These are phyloP conservation scores for Drosophila peninsularis DNA, from an alignment of 2,888 invertebrate species.

Conservation along the genomic window DNA sequence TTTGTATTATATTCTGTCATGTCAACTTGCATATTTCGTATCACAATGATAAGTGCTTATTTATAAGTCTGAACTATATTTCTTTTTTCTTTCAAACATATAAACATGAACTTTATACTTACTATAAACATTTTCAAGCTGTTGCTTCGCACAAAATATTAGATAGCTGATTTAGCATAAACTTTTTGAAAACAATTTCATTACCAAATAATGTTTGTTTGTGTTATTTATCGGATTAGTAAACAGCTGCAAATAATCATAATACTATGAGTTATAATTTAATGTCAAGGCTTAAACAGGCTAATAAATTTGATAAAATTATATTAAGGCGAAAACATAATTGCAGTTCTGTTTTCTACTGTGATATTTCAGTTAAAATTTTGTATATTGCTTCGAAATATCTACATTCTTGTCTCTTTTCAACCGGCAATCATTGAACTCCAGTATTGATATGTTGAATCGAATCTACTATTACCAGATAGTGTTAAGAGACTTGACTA, in stretches of 20 bases:
- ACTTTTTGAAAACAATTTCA: not conserved
- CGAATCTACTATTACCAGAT: not conserved
- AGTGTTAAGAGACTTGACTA: not conserved
- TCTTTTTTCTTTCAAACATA: too few species aligned
- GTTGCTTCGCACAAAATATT: not conserved
- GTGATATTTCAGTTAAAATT: too few species aligned
- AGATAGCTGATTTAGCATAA: not conserved
- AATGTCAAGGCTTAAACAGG: too few species aligned
- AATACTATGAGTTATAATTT: not conserved
- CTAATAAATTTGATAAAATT: too few species aligned
- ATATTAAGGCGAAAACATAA: too few species aligned
- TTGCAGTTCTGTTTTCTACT: too few species aligned
- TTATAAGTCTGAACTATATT: not conserved
- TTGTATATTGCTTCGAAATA: too few species aligned
- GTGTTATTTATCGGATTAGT: not conserved
- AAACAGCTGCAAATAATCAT: not conserved
- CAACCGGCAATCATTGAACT: not conserved
- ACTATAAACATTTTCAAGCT: not conserved
- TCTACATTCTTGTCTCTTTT: not conserved
- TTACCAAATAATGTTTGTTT: not conserved
- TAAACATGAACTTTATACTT: not conserved
- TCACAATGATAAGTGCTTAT: not conserved
- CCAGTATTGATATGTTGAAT: not conserved
- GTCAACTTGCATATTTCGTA: not conserved
- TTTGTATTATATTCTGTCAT: not conserved